phyloP scores from a whole-genome alignment of 2,113 vertebrate genomes.

The Typhlomys cinereus region DNA sequence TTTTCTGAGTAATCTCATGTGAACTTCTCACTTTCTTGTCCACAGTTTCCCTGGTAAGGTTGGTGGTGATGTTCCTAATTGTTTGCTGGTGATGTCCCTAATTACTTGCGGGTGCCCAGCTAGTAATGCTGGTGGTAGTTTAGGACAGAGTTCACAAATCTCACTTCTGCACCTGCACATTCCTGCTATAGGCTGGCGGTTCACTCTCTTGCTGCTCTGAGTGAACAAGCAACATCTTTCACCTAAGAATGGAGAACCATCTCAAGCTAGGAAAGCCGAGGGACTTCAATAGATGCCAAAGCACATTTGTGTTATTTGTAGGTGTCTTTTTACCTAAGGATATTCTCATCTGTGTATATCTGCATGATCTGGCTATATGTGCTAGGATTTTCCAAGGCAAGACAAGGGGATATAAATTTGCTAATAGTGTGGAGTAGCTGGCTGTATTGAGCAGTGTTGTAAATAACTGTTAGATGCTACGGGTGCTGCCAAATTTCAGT shows the following conservation, averaged over 20 bases:
- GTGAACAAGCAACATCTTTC: slow-evolving; percentile 66
- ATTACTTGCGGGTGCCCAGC: slow-evolving; percentile 34
- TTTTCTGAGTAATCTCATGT: neutral
- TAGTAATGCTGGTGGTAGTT: slow-evolving; percentile 15
- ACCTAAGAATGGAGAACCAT: slow-evolving; percentile 75
- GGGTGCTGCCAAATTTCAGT: slow-evolving; percentile 83
- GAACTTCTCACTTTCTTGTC: slow-evolving; percentile 52
- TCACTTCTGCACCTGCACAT: neutral
- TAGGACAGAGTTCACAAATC: slow-evolving; percentile 41
- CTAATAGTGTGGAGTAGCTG: slow-evolving; percentile 75
- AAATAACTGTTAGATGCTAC: slow-evolving; percentile 77
- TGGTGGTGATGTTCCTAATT: slow-evolving; percentile 76
- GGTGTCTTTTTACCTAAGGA: slow-evolving; percentile 74
- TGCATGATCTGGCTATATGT: slow-evolving; percentile 70
- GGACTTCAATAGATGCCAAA: slow-evolving; percentile 52
- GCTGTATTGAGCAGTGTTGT: slow-evolving; percentile 69
- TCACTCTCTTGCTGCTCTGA: slow-evolving; percentile 67
- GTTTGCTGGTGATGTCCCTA: slow-evolving; percentile 55
- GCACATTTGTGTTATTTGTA: slow-evolving; percentile 72
- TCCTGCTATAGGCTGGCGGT: slow-evolving; percentile 54
- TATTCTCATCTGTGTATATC: slow-evolving; percentile 77
- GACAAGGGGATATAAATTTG: slow-evolving; percentile 62
- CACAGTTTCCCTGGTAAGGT: neutral
- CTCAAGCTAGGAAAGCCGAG: slow-evolving; percentile 74
- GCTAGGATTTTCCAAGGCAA: slow-evolving; percentile 69